Base-by-base conservation (phyloP, 2,113 vertebrate genomes). In the Dicentrarchus labrax region DNA sequence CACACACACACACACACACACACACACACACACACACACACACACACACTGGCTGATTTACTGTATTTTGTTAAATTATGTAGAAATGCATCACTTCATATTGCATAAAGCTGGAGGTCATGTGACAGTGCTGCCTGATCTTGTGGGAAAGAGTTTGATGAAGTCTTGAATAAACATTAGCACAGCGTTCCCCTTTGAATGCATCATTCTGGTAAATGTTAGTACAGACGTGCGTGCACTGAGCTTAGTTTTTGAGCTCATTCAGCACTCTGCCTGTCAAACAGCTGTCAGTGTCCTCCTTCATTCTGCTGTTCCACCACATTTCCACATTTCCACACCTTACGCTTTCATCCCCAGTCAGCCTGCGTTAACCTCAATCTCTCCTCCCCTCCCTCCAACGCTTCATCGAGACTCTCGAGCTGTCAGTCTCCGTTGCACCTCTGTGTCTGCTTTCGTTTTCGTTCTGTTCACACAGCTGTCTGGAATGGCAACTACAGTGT, bases 341-440 rank as follows among this genome's bases (percentile, higher is more conserved):
- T 45, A 72, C 47, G 30, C 71, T 78, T 86, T 85, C 86, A 86
- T 88, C 81, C 67, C 62, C 38, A 39, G 87, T 90, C 90, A 84
- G 75, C 67, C 70, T 72, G 67, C 54, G 60, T 90, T 89, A 83
- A 84, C 78, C 77, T 92, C 92, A 91, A 53, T 86, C 78, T 77
- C 82, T 51, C 64, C 64, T 75, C 51, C 56, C 57, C 82, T 80
- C 80, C 83, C 65, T 74, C 75, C 67, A 15, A 65, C 0, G 70
- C 67, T 77, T 74, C 60, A 82, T 80, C 6, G 8, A 88, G 72
- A 78, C 68, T 88, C 84, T 73, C 36, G 54, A 60, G 76, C 88
- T 89, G 89, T 93, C 89, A 91, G 56, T 85, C 87, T 78, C 47
- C 2, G 4, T 64, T 67, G 15, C 30, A 71, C 80, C 80, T 87